Evolutionary conservation across 2,888 invertebrate species (phyloP), one percentile per base, ranked within the genome.

Genomic region (Netelia melanura): DNA sequence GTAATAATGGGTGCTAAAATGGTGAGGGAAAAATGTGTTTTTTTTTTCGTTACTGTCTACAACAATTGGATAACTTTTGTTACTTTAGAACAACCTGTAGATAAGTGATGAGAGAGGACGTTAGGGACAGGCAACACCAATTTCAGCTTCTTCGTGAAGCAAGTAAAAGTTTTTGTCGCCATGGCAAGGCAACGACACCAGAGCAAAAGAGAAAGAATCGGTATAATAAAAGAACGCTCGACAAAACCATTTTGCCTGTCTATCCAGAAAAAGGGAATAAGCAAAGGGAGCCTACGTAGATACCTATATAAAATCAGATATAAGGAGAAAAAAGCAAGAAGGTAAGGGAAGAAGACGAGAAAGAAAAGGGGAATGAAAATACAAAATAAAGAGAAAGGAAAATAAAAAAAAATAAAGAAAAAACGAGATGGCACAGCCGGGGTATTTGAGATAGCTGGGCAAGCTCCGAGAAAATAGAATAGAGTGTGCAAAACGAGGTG

Each of bases 321-420:
- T 71, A 48, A 61, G 76, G 74, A 56, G 58, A 38, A 38, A 38
- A 65, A 78, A 78, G 44, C 71, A 79, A 71, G 67, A 70, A 71
- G 21, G 78, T 17, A 58, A 85, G 58, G 44, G 25, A 65, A 64
- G 68, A 58, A 67, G 52, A 77, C 65, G 71, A 43, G 25, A 54
- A 58, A 77, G 58, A 21, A 71, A 75, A 68, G 76, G 79, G 79
- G 76, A 83, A 72, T 70, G 82, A 83, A 78, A 77, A 86, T 79
- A 76, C 67, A 76, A 78, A 83, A 74, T 72, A 77, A 54, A 83
- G 79, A 71, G 72, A 54, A 56, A 56, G 62, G 10, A 48, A 25
- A 81, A 48, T 67, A 75, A 77, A 72, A 79, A 76, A 61, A 78
- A 9, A 48, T 14, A 48, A 6, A 58, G 75, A 75, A 44, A 48